phyloP scores from a whole-genome alignment of 2,113 vertebrate genomes.

The Danio rerio region GRCz12tu NC_133186.1:1261001-1261500 shows the following conservation, averaged over 20 bases:
- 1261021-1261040: too few species aligned
- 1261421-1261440: constrained; percentile 3
- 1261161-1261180: too few species aligned
- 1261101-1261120: too few species aligned
- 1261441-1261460: constrained; percentile 1
- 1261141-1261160: too few species aligned
- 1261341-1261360: constrained; percentile 48
- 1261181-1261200: too few species aligned
- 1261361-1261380: constrained; percentile 25
- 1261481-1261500: too few species aligned
- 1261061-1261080: too few species aligned
- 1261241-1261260: neutral
- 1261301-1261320: constrained; percentile 43
- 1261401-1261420: constrained; percentile 8
- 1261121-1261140: too few species aligned
- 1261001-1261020: too few species aligned
- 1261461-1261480: neutral
- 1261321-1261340: constrained; percentile 49
- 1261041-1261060: too few species aligned
- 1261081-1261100: too few species aligned
- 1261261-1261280: neutral
- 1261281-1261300: neutral
- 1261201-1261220: too few species aligned
- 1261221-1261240: neutral
- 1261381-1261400: constrained; percentile 45